Base-by-base conservation (phyloP, 2,888 invertebrate species). In the Lycophotia porphyrea region DNA sequence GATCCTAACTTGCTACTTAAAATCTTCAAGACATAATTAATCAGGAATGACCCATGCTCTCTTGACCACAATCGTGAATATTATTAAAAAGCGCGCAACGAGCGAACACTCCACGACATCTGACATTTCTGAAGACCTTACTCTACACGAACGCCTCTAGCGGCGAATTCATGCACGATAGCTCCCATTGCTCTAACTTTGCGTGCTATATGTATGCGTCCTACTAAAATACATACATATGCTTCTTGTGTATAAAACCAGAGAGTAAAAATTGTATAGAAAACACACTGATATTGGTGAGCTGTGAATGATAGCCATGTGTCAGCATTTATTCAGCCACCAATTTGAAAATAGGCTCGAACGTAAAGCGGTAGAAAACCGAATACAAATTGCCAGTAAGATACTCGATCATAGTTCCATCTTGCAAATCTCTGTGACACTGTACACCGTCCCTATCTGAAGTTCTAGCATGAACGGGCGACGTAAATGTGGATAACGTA, bases 371-470 rank as follows among this genome's bases (percentile, higher is more conserved):
- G 27, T 34, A 27, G 36, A 68, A 77, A 70, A 55, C 80, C 64
- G 81, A 81, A 85, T 84, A 72, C 70, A 87, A 87, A 81, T 87
- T 76, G 74, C 71, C 73, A 76, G 69, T 81, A 87, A 83, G 65
- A 71, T 69, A 73, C 77, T 80, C 76, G 76, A 80, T 78, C 77
- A 73, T 76, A 78, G 81, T 76, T 78, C 63, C 49, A 71, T 74
- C 75, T 78, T 68, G 66, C 68, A 78, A 85, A 84, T 82, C 76
- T 76, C 74, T 61, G 64, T 72, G 82, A 71, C 49, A 84, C 73
- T 73, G 70, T 82, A 85, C 73, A 77, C 78, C 76, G 52, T 55
- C 67, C 78, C 77, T 82, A 78, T 80, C 77, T 34, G 9, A 21
- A 60, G 21, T 21, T 13, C 9, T 60, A 58, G 9, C 60, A 60